Percentiles rank a stretch among this genome's conserved stretches.
These are phyloP conservation scores for Rhopalosiphum nymphaeae DNA, from an alignment of 2,888 invertebrate genomes.

Conservation along the genomic window DNA sequence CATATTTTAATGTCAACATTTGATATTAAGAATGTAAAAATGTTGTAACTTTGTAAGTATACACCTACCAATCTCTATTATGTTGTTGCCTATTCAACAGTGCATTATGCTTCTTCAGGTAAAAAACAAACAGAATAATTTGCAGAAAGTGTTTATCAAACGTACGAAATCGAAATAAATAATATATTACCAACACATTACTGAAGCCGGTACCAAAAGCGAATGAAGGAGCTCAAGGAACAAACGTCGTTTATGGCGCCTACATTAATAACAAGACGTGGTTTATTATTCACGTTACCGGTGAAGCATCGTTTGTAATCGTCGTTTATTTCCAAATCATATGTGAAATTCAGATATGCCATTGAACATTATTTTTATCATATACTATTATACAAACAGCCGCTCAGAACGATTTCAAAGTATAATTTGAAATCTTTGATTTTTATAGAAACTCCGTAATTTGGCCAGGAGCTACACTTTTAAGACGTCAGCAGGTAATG, in stretches of 20 bases:
- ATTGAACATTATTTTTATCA: not conserved
- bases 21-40: no score
- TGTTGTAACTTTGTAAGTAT: no score
- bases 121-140: not conserved
- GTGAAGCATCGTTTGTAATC: not conserved
- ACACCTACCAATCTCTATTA: no score
- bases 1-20: no score
- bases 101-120: not conserved
- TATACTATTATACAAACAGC: not conserved
- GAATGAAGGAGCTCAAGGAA: not conserved
- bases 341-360: not conserved
- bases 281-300: not conserved
- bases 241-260: not conserved
- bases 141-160: not conserved
- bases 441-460: not conserved
- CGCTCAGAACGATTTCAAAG: not conserved
- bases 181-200: not conserved
- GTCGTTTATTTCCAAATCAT: not conserved
- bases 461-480: not conserved
- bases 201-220: not conserved
- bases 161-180: not conserved
- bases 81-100: no score
- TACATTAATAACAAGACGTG: not conserved
- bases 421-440: not conserved
- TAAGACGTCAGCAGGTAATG: not conserved